These are phyloP conservation scores for Poliocrania exsul DNA, from an alignment of 2,797 vertebrate species.

Conservation along the genomic window DNA sequence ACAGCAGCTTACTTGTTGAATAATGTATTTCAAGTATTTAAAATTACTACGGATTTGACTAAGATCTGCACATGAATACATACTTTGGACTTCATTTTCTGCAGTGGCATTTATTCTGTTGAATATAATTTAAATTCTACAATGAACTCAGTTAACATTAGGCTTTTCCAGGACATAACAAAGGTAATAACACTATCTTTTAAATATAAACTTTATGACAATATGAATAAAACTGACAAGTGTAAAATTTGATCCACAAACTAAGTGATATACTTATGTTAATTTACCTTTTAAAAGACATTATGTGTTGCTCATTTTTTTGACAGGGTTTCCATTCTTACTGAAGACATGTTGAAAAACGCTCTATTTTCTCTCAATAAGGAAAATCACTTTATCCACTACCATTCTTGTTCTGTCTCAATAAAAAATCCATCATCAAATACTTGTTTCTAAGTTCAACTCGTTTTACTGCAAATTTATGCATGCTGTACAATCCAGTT, in stretches of 20 bases:
- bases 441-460: slow-evolving; percentile 73
- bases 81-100: slow-evolving; percentile 75
- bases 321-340: slow-evolving; percentile 77
- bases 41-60: slow-evolving; percentile 73
- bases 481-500: slow-evolving; percentile 66
- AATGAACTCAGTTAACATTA: slow-evolving; percentile 66
- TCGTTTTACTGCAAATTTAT: slow-evolving; percentile 77
- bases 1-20: slow-evolving; percentile 78
- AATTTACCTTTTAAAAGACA: slow-evolving; percentile 77
- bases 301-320: slow-evolving; percentile 73
- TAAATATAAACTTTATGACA: slow-evolving; percentile 73
- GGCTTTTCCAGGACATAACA: slow-evolving; percentile 60
- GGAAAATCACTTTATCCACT: slow-evolving; percentile 75
- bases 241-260: slow-evolving; percentile 77
- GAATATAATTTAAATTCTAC: slow-evolving; percentile 67
- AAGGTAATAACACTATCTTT: slow-evolving; percentile 70
- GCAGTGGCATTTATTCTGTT: slow-evolving; percentile 59
- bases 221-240: slow-evolving; percentile 76
- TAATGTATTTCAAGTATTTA: slow-evolving; percentile 78
- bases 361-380: slow-evolving; percentile 77
- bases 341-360: slow-evolving; percentile 78
- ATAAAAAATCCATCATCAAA: slow-evolving; percentile 79
- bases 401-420: slow-evolving; percentile 73
- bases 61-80: slow-evolving; percentile 72
- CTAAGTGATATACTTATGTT: slow-evolving; percentile 77